Base-by-base conservation (phyloP, 2,797 vertebrate genomes). In the Oreochromis grahami region DNA sequence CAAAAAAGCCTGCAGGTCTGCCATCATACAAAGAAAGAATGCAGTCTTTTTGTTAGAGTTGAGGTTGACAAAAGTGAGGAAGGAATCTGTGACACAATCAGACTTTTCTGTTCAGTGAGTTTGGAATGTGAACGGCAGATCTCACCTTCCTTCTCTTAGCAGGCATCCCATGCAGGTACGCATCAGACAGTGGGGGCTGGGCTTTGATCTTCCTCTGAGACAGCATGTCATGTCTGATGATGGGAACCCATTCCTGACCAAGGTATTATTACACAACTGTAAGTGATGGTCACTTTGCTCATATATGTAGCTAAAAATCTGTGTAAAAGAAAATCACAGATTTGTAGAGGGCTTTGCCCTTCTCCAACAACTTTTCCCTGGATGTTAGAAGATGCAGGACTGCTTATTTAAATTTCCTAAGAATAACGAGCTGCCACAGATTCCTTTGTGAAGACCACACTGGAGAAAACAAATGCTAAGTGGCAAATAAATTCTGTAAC, bases 111-210 rank as follows among this genome's bases (percentile, higher is more conserved):
- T 50, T 34, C 26, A 1, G 26, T 2, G 17, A 50, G 34, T 65
- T 38, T 65, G 34, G 19, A 65, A 48, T 45, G 17, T 21, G 8
- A 52, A 0, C n/a, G 10, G 65, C 65, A 45, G 8, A 0, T 45
- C 65, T 86, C 85, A 98, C 97, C 96, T 98, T 98, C 87, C 97
- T 97, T 88, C 97, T 96, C 87, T 98, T 98, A 45, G 97, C 97
- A 0, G 97, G 97, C 97, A 98, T 98, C 52, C 97, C 97, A 5
- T 97, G 97, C 88, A 97, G 95, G 93, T 98, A 98, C 19, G 97
- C 97, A 1, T 98, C 97, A 1, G 97, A 97, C 85, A 98, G 89
- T 0, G 97, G 96, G 0, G 97, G 97, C 95, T 98, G 97, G 3
- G 95, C 95, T 84, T 97, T 97, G 78, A 97, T 95, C 89, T 97